Evolutionary conservation across 2,888 invertebrate genomes (phyloP).

Genomic region (Ryuthela nishihirai): DNA sequence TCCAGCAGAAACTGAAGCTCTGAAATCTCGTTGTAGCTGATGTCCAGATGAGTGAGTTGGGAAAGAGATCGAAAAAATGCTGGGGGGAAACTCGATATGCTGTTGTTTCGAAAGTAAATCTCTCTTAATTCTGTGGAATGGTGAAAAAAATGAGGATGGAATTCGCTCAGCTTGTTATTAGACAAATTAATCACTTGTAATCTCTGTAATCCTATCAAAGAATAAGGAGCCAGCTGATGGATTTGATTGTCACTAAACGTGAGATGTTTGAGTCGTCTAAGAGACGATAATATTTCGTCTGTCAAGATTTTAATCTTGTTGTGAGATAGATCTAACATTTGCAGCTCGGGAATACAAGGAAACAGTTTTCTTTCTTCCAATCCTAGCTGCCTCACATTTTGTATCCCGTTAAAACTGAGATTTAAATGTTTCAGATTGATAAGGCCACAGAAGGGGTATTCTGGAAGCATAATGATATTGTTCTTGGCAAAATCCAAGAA

Average conservation of each 20-base stretch:
- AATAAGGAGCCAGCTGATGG: conserved; percentile 62
- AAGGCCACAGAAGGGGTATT: conserved; percentile 59
- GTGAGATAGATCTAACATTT: conserved; percentile 63
- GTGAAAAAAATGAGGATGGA: conserved; percentile 78
- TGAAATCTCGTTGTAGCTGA: conserved; percentile 67
- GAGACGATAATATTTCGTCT: conserved; percentile 66
- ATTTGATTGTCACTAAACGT: conserved; percentile 65
- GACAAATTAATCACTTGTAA: conserved; percentile 80
- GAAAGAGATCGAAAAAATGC: conserved; percentile 62
- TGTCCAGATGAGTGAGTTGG: conserved; percentile 59
- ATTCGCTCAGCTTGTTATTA: conserved; percentile 72
- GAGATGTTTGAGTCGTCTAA: conserved; percentile 63
- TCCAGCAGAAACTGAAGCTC: conserved; percentile 82
- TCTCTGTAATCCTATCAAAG: conserved; percentile 72
- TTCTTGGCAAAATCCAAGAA: conserved; percentile 43
- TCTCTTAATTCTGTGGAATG: conserved; percentile 72
- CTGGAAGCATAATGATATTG: conserved; percentile 56
- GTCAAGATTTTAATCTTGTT: conserved; percentile 70
- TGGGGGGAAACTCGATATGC: conserved; percentile 78
- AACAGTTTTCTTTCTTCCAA: conserved; percentile 38
- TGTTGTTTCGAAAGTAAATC: conserved; percentile 86
- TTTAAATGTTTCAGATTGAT: conserved; percentile 60
- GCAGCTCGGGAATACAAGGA: conserved; percentile 47
- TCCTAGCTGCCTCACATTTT: conserved; percentile 69
- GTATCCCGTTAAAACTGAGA: conserved; percentile 69